Base-by-base conservation (phyloP, 2,888 invertebrate genomes). In the Lampropteryx suffumata region DNA sequence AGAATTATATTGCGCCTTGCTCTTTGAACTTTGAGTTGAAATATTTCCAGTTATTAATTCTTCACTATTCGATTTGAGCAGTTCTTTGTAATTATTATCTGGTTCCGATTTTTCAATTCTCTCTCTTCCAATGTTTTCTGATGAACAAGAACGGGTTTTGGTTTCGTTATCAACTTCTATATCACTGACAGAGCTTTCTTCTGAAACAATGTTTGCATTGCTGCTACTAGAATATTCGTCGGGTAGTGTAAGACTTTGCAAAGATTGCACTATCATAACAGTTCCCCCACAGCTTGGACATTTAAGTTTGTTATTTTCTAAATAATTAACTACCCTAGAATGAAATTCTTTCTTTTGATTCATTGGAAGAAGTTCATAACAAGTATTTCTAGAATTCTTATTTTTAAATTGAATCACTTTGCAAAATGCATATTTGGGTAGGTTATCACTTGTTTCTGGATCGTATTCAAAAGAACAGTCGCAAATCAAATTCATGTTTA, bases 291-390 rank as follows among this genome's bases (percentile, higher is more conserved):
- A 93, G 33, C 80, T 71, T 1, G 71, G 72, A 64, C 93, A 93
- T 57, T 84, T 90, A 55, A 84, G 91, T 37, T 84, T 83, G 57
- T 87, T 84, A 53, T 77, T 82, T 67, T 91, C 90, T 42, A 92
- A 79, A 50, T 91, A 84, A 34, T 82, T 80, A 0, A 91, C 88
- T 24, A 91, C 85, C 45, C 90, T 83, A 0, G 85, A 70, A 60
- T 93, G 93, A 62, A 92, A 89, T 62, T 92, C 90, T 57, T 87
- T 91, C 60, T 89, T 92, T 59, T 92, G 92, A 59, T 90, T 90
- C 6, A 86, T 71, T 0, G 91, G 86, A 13, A 93, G 69, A 24
- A 92, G 65, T 57, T 92, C 91, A 60, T 93, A 92, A 47, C 92
- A 90, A 0, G 91, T 82, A 51, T 82, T 80, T 57, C 90, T 83